Evolutionary conservation across 2,888 invertebrate genomes (phyloP).

Genomic region (Labia minor): DNA sequence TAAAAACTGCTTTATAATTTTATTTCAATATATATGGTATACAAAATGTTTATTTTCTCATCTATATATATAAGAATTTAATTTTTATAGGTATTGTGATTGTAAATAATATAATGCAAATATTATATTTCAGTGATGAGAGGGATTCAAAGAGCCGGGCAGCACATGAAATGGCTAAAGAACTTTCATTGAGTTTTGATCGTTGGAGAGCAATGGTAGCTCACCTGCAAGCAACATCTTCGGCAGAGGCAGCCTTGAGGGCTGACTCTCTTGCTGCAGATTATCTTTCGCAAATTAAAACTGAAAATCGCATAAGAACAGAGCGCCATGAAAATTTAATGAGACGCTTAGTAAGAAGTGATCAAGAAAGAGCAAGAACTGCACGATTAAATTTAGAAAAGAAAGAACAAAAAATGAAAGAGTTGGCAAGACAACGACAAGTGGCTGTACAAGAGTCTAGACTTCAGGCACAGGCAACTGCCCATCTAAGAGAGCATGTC

Average conservation of each 20-base stretch:
- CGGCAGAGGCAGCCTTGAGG: neutral
- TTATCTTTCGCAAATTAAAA: neutral
- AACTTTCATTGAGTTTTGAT: neutral
- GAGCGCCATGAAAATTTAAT: neutral
- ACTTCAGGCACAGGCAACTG: conserved; percentile 30
- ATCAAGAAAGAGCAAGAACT: neutral
- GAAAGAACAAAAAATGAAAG: conserved; percentile 31
- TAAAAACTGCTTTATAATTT: too few relatives aligned
- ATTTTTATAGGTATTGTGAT: too few relatives aligned
- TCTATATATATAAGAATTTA: too few relatives aligned
- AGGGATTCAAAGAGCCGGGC: neutral
- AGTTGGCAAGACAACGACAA: conserved; percentile 30
- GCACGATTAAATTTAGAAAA: conserved; percentile 24
- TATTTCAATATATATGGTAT: too few relatives aligned
- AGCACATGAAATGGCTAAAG: neutral
- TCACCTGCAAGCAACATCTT: neutral
- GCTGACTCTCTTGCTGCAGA: neutral
- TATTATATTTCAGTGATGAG: neutral
- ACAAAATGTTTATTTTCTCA: too few relatives aligned
- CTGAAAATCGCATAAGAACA: neutral
- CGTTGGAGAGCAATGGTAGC: neutral
- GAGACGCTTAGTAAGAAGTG: neutral
- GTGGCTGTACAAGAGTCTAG: conserved; percentile 30
- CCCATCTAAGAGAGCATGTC: conserved; percentile 31
- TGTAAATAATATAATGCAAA: neutral